Evolutionary conservation across 1,140 invertebrate species (phyloP).

Genomic region (Oedothorax gibbosus): DNA sequence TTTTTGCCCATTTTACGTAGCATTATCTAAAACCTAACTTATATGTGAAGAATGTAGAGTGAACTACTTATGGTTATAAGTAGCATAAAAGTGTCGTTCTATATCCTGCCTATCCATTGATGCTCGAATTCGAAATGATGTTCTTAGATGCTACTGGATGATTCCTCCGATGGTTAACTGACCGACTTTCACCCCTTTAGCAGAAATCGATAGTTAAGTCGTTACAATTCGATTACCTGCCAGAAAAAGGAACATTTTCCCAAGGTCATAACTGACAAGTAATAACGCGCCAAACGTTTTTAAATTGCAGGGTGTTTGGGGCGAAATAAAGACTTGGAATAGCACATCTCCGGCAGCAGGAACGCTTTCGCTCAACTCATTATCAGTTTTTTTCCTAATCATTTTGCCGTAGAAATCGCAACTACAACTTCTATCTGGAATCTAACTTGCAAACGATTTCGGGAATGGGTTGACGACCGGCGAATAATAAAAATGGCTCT

Average conservation of each 20-base stretch:
- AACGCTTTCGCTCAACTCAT: not conserved
- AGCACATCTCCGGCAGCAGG: not conserved
- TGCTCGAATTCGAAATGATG: no score
- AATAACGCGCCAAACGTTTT: slow-evolving; percentile 31
- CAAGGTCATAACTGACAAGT: slow-evolving; percentile 40
- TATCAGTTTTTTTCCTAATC: no score
- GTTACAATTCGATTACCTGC: slow-evolving; percentile 37
- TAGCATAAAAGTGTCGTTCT: no score
- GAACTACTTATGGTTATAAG: no score
- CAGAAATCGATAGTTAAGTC: slow-evolving; percentile 1
- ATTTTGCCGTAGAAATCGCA: not conserved
- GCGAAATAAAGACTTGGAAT: slow-evolving; percentile 21
- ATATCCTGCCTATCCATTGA: no score
- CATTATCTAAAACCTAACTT: no score
- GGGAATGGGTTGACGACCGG: slow-evolving; percentile 39
- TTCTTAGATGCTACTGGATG: no score
- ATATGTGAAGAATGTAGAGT: no score
- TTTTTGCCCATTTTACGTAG: no score
- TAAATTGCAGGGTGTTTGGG: slow-evolving; percentile 27
- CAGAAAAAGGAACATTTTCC: slow-evolving; percentile 2
- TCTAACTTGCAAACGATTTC: not conserved
- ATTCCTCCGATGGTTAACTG: slow-evolving; percentile 36
- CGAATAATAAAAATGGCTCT: not conserved
- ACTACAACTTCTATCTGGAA: slow-evolving; percentile 10
- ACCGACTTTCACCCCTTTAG: slow-evolving; percentile 28